Evolutionary conservation across 2,888 invertebrate genomes (phyloP), one percentile per base, ranked within the genome.

Genomic region (Nymphalis urticae): DNA sequence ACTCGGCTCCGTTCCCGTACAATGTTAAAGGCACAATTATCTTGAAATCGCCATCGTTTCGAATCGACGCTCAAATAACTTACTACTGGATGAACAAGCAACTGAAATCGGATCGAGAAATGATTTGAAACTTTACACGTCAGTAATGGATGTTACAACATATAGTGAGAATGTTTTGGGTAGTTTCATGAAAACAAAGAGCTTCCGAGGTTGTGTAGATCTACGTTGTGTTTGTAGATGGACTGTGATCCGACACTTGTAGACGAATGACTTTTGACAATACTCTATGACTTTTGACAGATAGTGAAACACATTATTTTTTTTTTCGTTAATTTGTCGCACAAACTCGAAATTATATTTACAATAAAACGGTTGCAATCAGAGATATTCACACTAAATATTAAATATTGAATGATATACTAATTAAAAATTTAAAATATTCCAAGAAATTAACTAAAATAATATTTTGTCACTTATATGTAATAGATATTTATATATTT

Each of bases 181-280:
- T 66, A 68, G 62, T 62, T 48, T 74, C 73, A 73, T 70, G 66
- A 74, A 74, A 76, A 76, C 72, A 76, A 81, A 76, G 90, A 91
- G 90, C 90, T 90, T 90, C 86, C 82, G 82, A 84, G 89, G 90
- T 89, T 90, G 90, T 90, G 90, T 88, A 85, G 85, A 79, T 82
- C 80, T 79, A 77, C 82, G 79, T 83, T 82, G 78, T 80, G 82
- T 83, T 82, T 79, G 80, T 75, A 78, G 75, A 71, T 79, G 82
- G 84, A 84, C 82, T 81, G 64, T 66, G 71, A 68, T 71, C 69
- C 68, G 68, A 75, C 78, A 80, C 80, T 80, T 78, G 74, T 79
- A 83, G 80, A 87, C 84, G 70, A 73, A 71, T 69, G 64, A 76
- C 79, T 75, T 80, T 89, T 89, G 91, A 91, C 92, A 90, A 91